A percentile compares a stretch with the other conserved stretches of the same genome.
Evolutionary conservation across 2,797 vertebrate genomes (phyloP).

Genomic region (Takifugu ocellatus): DNA sequence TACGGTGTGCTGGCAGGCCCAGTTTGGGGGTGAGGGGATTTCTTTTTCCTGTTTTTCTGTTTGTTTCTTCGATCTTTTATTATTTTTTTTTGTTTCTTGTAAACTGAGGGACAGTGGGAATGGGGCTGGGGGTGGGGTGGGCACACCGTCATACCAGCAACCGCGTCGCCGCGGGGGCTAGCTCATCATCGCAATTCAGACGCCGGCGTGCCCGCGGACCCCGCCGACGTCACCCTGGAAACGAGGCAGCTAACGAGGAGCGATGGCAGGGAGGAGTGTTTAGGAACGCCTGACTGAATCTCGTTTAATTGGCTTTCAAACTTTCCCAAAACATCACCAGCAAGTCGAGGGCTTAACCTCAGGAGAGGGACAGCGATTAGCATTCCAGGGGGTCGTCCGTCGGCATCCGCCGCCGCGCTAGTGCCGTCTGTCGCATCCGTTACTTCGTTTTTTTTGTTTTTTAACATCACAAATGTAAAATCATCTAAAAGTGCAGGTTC

Average conservation of each 20-base stretch:
- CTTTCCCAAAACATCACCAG: conserved; percentile 1
- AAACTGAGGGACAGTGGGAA: conserved; percentile 66
- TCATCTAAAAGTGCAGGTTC: conserved; percentile 26
- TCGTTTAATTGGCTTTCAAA: conserved; percentile 25
- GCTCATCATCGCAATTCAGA: conserved; percentile 57
- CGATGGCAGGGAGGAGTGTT: conserved; percentile 35
- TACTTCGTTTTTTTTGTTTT: conserved; percentile 4
- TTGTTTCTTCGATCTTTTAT: conserved; percentile 61
- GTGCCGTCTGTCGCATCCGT: conserved; percentile 29
- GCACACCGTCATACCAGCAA: conserved; percentile 57
- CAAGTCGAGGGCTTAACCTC: conserved; percentile 18
- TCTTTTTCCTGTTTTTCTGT: conserved; percentile 57
- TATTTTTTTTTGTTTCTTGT: conserved; percentile 75
- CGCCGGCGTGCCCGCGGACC: conserved; percentile 22
- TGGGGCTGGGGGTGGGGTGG: conserved; percentile 41
- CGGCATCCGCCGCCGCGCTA: conserved; percentile 41
- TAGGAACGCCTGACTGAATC: conserved; percentile 5
- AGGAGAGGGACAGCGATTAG: conserved; percentile 26
- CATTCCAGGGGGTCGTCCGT: conserved; percentile 48
- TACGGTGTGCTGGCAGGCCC: conserved; percentile 68
- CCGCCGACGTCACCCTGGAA: conserved; percentile 31
- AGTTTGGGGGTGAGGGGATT: conserved; percentile 70
- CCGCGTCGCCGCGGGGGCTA: conserved; percentile 59
- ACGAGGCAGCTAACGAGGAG: conserved; percentile 65
- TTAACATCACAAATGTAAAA: conserved; percentile 30